Percentiles rank a stretch among this genome's conserved stretches.
These are phyloP conservation scores for Synchiropus splendidus DNA, from an alignment of 2,113 vertebrate genomes.

Conservation along the genomic window DNA sequence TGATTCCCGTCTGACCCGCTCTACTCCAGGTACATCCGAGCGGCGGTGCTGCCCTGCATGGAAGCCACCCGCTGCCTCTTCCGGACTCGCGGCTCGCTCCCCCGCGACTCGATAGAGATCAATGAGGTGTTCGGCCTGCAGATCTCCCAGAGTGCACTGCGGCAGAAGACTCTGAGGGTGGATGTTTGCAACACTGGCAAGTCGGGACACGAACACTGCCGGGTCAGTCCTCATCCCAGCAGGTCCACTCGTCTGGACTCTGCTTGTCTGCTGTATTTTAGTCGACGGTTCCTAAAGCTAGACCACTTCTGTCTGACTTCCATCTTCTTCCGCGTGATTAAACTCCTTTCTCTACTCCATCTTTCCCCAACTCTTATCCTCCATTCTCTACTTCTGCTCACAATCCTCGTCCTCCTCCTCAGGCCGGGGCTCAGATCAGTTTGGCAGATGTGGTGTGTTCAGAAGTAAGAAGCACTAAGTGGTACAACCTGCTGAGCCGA, in stretches of 20 bases:
- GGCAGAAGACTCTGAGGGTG: conserved; percentile 87
- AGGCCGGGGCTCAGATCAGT: conserved; percentile 94
- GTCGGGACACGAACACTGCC: conserved; percentile 78
- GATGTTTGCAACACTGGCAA: conserved; percentile 77
- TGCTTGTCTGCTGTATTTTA: neutral
- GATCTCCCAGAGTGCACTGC: conserved; percentile 75
- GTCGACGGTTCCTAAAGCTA: too few relatives aligned
- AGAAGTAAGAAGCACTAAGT: conserved; percentile 76
- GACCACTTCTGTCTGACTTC: too few relatives aligned
- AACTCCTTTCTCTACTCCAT: neutral
- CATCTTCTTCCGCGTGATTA: too few relatives aligned
- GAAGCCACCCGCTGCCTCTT: conserved; percentile 85
- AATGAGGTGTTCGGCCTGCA: conserved; percentile 84
- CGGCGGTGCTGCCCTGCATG: conserved; percentile 81
- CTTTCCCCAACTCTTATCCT: neutral
- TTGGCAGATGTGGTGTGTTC: conserved; percentile 79
- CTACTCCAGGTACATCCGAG: conserved; percentile 74
- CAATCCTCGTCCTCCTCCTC: conserved; percentile 1
- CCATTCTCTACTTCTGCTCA: neutral
- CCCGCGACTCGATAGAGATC: conserved; percentile 67
- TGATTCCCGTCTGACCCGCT: neutral
- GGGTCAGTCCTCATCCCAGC: conserved; percentile 64
- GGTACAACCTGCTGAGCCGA: conserved; percentile 89
- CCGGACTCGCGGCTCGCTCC: conserved; percentile 67
- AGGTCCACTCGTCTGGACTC: neutral